Conservation (phyloP, 2,113 vertebrate genomes). For the Silurus asotus region DNA sequence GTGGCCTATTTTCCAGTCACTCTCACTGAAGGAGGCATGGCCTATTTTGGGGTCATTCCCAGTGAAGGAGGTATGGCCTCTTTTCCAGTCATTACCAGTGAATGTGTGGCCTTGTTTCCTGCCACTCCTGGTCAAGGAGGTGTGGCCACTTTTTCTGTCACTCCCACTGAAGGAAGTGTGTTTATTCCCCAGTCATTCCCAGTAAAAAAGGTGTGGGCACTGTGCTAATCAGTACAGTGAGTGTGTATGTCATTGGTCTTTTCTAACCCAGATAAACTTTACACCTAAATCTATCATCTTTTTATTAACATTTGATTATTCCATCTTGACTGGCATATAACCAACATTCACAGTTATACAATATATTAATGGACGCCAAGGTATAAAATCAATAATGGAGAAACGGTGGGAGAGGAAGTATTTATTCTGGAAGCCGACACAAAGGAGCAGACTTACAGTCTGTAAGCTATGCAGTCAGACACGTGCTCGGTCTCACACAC, state of each 20-base stretch:
- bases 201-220: neutral
- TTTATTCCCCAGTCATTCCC: no score
- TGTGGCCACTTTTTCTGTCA: no score
- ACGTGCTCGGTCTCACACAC: neutral
- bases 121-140: no score
- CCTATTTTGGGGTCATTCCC: no score
- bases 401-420: neutral
- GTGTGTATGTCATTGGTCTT: neutral
- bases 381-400: slow-evolving; percentile 5
- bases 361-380: neutral
- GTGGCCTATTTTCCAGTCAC: no score
- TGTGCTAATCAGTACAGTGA: neutral
- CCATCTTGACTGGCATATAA: neutral
- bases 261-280: neutral
- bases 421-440: neutral
- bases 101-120: no score
- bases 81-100: no score
- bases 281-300: neutral
- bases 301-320: neutral
- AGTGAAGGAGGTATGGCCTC: neutral
- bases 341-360: neutral
- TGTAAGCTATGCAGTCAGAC: slow-evolving; percentile 25
- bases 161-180: no score
- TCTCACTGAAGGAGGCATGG: no score
- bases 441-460: slow-evolving; percentile 13